Evolutionary conservation across 1,140 invertebrate genomes (phyloP).

Genomic region (Calephelis nemesis): DNA sequence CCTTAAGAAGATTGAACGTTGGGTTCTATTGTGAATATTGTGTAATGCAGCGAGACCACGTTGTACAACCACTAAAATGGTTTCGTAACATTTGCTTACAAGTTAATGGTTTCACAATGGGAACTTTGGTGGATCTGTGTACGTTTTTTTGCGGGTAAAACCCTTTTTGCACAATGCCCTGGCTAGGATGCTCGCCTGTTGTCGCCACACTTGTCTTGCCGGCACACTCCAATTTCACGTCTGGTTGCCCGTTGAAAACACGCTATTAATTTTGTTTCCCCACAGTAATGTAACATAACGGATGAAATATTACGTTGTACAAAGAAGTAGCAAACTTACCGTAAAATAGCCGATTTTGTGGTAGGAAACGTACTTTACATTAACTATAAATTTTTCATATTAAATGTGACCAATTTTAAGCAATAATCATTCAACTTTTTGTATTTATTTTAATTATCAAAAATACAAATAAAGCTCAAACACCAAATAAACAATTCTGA

Average conservation of each 20-base stretch:
- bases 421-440: too few relatives aligned
- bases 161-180: conserved; percentile 74
- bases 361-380: conserved; percentile 14
- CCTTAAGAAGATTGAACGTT: conserved; percentile 67
- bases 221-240: conserved; percentile 71
- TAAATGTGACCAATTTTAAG: neutral
- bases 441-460: too few relatives aligned
- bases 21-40: conserved; percentile 73
- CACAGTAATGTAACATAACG: conserved; percentile 42
- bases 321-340: conserved; percentile 41
- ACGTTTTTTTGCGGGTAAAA: conserved; percentile 59
- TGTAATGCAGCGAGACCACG: conserved; percentile 72
- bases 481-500: too few relatives aligned
- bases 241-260: conserved; percentile 63
- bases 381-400: neutral
- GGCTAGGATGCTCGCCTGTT: conserved; percentile 43
- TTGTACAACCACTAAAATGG: conserved; percentile 39
- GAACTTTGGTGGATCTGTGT: conserved; percentile 40
- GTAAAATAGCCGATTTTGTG: conserved; percentile 58
- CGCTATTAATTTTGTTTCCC: conserved; percentile 69
- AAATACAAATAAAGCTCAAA: too few relatives aligned
- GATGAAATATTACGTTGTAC: conserved; percentile 50
- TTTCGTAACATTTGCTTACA: conserved; percentile 20
- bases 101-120: neutral
- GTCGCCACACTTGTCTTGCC: conserved; percentile 67